A percentile compares a stretch with the other conserved stretches of the same genome.
These are phyloP conservation scores for Perodicticus potto DNA, from an alignment of 2,797 vertebrate genomes.

Conservation along the genomic window DNA sequence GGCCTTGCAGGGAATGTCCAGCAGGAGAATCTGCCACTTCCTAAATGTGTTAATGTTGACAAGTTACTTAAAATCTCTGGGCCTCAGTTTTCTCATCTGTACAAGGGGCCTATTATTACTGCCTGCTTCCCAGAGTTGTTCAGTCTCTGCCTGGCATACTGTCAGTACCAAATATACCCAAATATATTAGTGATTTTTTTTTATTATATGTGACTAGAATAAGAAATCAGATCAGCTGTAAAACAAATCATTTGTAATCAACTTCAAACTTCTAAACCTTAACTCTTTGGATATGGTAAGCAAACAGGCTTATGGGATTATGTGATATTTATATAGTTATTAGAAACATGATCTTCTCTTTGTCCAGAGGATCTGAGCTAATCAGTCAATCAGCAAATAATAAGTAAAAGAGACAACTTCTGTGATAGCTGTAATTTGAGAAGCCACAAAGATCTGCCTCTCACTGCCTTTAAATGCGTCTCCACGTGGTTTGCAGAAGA, in stretches of 20 bases:
- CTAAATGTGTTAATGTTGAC: not conserved
- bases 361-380: not conserved
- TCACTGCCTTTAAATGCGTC: not conserved
- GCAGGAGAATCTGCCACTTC: not conserved
- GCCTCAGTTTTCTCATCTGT: conserved; percentile 27
- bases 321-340: not conserved
- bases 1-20: not conserved
- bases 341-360: not conserved
- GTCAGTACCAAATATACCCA: not conserved
- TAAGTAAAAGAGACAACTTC: conserved; percentile 6
- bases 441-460: not conserved
- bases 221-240: not conserved
- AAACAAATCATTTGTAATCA: not conserved
- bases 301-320: not conserved
- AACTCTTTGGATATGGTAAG: not conserved
- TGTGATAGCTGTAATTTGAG: not conserved
- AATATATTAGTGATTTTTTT: not conserved
- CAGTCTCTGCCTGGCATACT: not conserved
- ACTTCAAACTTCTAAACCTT: conserved; percentile 12
- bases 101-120: not conserved
- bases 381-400: not conserved
- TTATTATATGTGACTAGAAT: not conserved
- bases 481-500: not conserved
- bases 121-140: not conserved
- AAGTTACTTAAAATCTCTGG: not conserved